Base-by-base conservation (phyloP, 2,888 invertebrate species). In the Drosophila kuntzei region DNA sequence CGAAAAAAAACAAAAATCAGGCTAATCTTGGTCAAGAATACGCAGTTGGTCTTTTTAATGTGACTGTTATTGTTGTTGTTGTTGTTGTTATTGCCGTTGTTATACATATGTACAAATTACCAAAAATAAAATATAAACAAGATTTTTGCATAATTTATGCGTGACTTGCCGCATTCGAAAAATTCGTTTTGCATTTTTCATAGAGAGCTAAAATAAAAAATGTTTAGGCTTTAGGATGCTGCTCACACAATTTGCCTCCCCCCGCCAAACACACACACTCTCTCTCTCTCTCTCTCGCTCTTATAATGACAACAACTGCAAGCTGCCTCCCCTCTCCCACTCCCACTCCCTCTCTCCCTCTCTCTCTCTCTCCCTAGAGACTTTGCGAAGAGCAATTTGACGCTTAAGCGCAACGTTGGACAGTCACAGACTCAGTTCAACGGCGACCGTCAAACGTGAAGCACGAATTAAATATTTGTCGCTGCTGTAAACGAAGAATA, bases 351-450 rank as follows among this genome's bases (percentile, higher is more conserved):
- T 20, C 2, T 20, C 20, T 20, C 29, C 3, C 9, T 39, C 27
- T 6, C 53, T 32, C 29, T 29, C 39, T 11, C 7, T 16, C 46
- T 49, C 50, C 32, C 44, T 54, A 39, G 32, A 41, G 61, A 18
- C 63, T 22, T 44, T 25, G 60, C 63, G 57, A 71, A 71, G 78
- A 80, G 74, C 87, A 81, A 87, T 90, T 90, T 89, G 83, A 89
- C 87, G 89, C 90, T 85, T 84, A 89, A 90, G 78, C 89, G 83
- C 76, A 69, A 60, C 57, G 82, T 54, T 71, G 74, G 74, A 80
- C 82, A 79, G 87, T 74, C 74, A 64, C 87, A 89, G 90, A 85
- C 80, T 91, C 91, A 91, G 91, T 91, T 84, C 83, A 79, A 86
- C 83, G 85, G 80, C 88, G 89, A 90, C 91, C 82, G 89, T 83